A percentile compares a stretch with the other conserved stretches of the same genome.
phyloP scores from a whole-genome alignment of 1,140 invertebrate genomes.

The Rhyzopertha dominica region DNA sequence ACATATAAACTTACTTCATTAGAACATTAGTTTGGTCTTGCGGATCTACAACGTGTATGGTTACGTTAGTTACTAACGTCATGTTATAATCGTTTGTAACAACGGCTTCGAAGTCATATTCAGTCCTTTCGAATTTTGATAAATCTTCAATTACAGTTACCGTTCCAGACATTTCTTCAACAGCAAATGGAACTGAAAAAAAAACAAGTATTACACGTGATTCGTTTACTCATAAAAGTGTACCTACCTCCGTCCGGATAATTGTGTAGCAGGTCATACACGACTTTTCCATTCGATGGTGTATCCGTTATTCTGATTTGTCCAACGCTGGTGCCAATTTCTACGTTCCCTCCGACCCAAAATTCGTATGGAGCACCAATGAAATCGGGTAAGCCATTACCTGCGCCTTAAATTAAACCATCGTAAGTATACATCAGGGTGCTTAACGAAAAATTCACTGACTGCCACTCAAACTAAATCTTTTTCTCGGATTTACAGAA shows the following conservation, averaged over 20 bases:
- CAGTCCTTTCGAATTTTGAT: conserved; percentile 58
- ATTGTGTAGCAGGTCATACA: conserved; percentile 74
- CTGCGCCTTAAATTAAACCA: conserved; percentile 44
- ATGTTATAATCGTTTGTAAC: conserved; percentile 63
- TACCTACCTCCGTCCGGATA: conserved; percentile 71
- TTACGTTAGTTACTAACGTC: conserved; percentile 71
- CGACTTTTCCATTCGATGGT: conserved; percentile 58
- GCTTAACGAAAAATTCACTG: too few relatives aligned
- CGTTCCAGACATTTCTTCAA: conserved; percentile 81
- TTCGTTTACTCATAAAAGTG: background rate
- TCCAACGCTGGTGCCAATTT: conserved; percentile 78
- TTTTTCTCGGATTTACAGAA: too few relatives aligned
- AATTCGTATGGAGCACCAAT: conserved; percentile 85
- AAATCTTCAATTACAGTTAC: conserved; percentile 78
- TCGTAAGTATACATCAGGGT: too few relatives aligned
- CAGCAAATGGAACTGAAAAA: conserved; percentile 77
- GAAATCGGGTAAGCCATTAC: conserved; percentile 67
- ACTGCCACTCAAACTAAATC: too few relatives aligned
- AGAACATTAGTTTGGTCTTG: conserved; percentile 62
- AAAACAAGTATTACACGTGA: too few relatives aligned
- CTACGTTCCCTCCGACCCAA: conserved; percentile 79
- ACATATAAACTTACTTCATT: conserved; percentile 55
- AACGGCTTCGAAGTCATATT: conserved; percentile 78
- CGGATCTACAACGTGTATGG: conserved; percentile 74
- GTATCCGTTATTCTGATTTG: conserved; percentile 71